These are phyloP conservation scores for Spermophilus dauricus DNA, from an alignment of 2,113 vertebrate genomes.

Conservation along the genomic window DNA sequence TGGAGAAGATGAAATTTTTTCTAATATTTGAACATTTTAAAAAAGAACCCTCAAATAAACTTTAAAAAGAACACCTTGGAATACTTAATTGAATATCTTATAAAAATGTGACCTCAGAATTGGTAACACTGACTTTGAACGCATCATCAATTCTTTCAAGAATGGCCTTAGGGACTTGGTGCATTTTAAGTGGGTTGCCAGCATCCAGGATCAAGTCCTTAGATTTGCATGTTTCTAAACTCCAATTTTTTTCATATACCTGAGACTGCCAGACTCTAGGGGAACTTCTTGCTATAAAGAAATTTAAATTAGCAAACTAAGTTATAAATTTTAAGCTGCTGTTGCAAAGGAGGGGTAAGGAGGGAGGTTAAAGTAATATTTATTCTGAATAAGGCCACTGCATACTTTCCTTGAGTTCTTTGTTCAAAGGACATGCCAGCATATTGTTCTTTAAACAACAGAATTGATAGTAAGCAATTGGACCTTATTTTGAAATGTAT, in stretches of 20 bases:
- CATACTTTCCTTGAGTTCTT: background rate
- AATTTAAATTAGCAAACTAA: constrained; percentile 23
- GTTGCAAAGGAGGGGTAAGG: background rate
- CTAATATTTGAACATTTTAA: constrained; percentile 15
- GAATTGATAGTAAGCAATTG: background rate
- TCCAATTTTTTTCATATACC: background rate
- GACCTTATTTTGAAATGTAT: background rate
- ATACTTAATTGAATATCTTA: constrained; percentile 60
- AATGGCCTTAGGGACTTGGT: constrained; percentile 33
- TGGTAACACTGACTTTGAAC: constrained; percentile 45
- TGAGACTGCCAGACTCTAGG: constrained; percentile 17
- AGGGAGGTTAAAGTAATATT: background rate
- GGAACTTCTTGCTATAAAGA: background rate
- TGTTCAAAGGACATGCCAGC: background rate
- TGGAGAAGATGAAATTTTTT: constrained; percentile 47
- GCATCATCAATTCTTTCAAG: constrained; percentile 42
- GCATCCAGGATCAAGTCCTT: constrained; percentile 1
- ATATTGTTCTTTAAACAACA: background rate
- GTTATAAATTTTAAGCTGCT: constrained; percentile 18
- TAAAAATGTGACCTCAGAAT: constrained; percentile 52
- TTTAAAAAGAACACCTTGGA: constrained; percentile 50
- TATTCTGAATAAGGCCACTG: background rate
- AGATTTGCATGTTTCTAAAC: constrained; percentile 45
- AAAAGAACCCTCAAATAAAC: constrained; percentile 10
- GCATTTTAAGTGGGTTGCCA: constrained; percentile 57